Conservation (phyloP, 2,113 vertebrate genomes). For the Aegotheles bennettii region DNA sequence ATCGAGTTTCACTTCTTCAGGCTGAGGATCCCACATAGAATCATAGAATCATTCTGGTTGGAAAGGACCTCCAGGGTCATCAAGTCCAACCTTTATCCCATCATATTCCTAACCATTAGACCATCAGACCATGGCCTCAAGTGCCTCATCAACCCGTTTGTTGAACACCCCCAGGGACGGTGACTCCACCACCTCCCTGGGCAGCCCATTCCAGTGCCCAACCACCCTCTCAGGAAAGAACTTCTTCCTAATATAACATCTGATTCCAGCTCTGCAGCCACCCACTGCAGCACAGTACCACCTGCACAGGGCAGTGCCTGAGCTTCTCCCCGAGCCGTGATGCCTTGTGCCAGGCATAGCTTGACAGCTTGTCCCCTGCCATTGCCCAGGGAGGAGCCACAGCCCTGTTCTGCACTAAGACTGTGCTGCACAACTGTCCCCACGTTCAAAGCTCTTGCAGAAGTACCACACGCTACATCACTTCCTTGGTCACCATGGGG, state of each 20-base stretch:
- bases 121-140: too few species aligned
- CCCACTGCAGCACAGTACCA: neutral
- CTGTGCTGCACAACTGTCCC: neutral
- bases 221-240: too few species aligned
- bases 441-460: neutral
- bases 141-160: too few species aligned
- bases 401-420: neutral
- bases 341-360: neutral
- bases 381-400: neutral
- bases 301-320: neutral
- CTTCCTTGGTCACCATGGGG: neutral
- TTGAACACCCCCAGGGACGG: too few species aligned
- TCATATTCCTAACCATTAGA: too few species aligned
- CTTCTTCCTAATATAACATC: too few species aligned
- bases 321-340: neutral
- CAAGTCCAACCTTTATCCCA: too few species aligned
- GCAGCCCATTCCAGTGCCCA: too few species aligned
- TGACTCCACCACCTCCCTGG: too few species aligned
- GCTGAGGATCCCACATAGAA: neutral
- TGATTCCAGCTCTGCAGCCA: neutral
- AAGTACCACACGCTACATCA: accelerated
- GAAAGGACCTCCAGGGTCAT: too few species aligned
- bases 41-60: too few species aligned
- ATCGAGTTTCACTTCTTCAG: accelerated
- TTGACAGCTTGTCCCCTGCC: neutral